Conservation (phyloP, 53 echinoderm and acorn worm genomes). For the Hippasteria phrygiana region DNA sequence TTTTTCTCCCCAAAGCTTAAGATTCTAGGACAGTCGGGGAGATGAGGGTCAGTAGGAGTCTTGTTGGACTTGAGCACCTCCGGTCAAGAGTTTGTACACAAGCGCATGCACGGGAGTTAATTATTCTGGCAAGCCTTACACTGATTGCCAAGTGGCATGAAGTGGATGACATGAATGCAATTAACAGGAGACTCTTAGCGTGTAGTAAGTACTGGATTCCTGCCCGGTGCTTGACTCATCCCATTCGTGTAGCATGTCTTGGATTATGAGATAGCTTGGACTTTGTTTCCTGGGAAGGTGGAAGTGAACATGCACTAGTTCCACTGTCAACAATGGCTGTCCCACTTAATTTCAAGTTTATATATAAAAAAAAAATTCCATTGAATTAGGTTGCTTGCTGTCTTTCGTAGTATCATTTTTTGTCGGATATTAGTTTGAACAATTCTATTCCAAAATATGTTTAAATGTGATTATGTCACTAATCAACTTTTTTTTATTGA, state of each 20-base stretch:
- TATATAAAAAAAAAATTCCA: neutral
- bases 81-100: slow-evolving; percentile 21
- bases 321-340: neutral
- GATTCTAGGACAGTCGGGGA: neutral
- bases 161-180: slow-evolving; percentile 29
- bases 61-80: slow-evolving; percentile 28
- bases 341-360: neutral
- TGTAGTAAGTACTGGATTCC: neutral
- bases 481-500: too few relatives aligned
- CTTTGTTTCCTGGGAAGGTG: slow-evolving; percentile 5
- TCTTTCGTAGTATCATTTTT: neutral
- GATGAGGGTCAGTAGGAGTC: slow-evolving; percentile 1
- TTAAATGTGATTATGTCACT: too few relatives aligned
- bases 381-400: neutral
- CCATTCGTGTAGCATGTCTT: neutral
- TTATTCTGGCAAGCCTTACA: slow-evolving; percentile 8
- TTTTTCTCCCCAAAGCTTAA: neutral
- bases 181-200: slow-evolving; percentile 8
- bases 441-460: too few relatives aligned
- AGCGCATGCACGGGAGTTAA: neutral
- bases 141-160: slow-evolving; percentile 11
- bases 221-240: slow-evolving; percentile 13
- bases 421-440: too few relatives aligned
- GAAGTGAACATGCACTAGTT: neutral
- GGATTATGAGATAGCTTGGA: neutral